Evolutionary conservation across 37 sponge, comb jelly and placozoan species (phyloP), one percentile per base, ranked within the genome.

Genomic region (Halichondria panicea): DNA sequence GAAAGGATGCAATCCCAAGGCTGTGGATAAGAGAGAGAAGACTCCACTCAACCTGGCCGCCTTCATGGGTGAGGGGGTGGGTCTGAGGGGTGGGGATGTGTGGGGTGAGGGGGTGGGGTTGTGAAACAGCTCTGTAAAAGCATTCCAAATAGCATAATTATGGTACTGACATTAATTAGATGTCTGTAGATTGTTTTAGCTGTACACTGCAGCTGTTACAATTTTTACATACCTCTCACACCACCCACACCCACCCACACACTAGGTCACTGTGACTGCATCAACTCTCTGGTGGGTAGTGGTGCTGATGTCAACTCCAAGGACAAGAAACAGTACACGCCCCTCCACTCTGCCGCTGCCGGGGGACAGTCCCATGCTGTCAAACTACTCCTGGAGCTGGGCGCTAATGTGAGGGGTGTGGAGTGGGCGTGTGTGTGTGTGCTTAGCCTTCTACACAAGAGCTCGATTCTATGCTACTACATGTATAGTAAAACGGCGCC

Each of bases 291-390:
- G 55, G 74, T 90, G 34, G 85, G 88, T 18, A 83, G 63, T 58
- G 85, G 85, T 22, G 90, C 83, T 35, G 91, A 94, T 30, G 76
- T 90, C 18, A 94, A 90, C 57, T 66, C 72, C 8, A 69, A 70
- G 36, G 94, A 93, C 68, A 85, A 89, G 64, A 76, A 80, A 85
- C 85, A 77, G 36, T 95, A 89, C 54, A 92, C 92, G 52, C 86
- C 95, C 0, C 85, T 95, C 5, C 95, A 95, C 59, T 71, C 83
- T 12, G 89, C 92, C 27, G 93, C 95, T 11, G 86, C 92, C 40
- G 86, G 89, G 0, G 95, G 95, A 45, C 93, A 95, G 55, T 72
- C 68, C 0, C 86, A 81, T 37, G 86, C 86, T 28, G 90, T 88
- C 66, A 92, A 92, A 63, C 66, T 82, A 22, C 71, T 95, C 33